A percentile compares a stretch with the other conserved stretches of the same genome.
Evolutionary conservation across 2,888 invertebrate genomes (phyloP).

Genomic region (Chymomyza fuscimana): DNA sequence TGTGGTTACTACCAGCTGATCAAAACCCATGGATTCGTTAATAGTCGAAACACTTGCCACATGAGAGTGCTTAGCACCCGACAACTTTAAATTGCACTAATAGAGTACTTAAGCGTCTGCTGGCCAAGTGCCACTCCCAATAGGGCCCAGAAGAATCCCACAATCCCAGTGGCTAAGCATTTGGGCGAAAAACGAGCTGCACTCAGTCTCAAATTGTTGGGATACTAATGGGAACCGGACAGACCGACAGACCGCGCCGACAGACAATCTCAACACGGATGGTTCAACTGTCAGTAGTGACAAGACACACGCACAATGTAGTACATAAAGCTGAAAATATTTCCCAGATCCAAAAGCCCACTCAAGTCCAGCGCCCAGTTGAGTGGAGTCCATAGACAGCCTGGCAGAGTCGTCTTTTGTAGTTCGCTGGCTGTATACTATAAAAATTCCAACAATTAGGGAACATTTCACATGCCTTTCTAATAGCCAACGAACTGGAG

Average conservation of each 20-base stretch:
- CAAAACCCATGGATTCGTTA: no score
- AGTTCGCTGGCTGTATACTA: slow-evolving; percentile 45
- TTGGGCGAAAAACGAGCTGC: slow-evolving; percentile 22
- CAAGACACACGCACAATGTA: neutral
- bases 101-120: slow-evolving; percentile 63
- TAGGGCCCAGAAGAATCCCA: neutral
- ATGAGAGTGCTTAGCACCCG: neutral
- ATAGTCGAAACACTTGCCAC: no score
- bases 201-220: neutral
- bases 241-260: neutral
- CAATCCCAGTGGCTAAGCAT: slow-evolving; percentile 31
- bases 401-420: slow-evolving; percentile 28
- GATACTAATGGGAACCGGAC: neutral
- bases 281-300: neutral
- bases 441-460: slow-evolving; percentile 76
- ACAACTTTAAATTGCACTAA: slow-evolving; percentile 38
- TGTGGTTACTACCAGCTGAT: no score
- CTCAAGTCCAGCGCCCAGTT: neutral
- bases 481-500: slow-evolving; percentile 63
- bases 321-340: neutral
- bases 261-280: neutral
- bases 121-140: slow-evolving; percentile 16
- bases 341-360: neutral
- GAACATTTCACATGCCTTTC: slow-evolving; percentile 76
- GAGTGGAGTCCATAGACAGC: slow-evolving; percentile 36